Evolutionary conservation across 2,888 invertebrate species (phyloP).

Genomic region (Ennomos quercinarius): DNA sequence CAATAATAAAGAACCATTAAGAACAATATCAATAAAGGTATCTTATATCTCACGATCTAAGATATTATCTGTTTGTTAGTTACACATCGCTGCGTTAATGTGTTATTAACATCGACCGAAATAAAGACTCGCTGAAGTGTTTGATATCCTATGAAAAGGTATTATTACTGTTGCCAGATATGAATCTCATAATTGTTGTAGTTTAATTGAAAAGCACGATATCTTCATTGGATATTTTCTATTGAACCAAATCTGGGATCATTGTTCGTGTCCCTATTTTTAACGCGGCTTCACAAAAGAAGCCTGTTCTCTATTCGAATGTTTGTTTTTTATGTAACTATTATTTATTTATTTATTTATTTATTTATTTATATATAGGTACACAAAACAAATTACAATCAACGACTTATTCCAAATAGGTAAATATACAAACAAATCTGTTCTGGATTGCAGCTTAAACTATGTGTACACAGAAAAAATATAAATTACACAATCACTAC

Average conservation of each 20-base stretch:
- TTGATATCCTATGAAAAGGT: constrained; percentile 26
- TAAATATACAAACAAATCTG: too few species aligned
- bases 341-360: too few species aligned
- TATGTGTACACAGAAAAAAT: too few species aligned
- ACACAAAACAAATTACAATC: too few species aligned
- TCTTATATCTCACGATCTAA: constrained; percentile 46
- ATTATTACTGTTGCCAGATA: constrained; percentile 14
- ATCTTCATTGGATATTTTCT: constrained; percentile 18
- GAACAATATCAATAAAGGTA: constrained; percentile 56
- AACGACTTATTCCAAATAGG: too few species aligned
- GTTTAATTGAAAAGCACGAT: constrained; percentile 26
- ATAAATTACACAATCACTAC: too few species aligned
- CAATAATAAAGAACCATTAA: constrained; percentile 62
- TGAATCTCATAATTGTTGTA: constrained; percentile 15
- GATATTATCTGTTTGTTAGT: constrained; percentile 40
- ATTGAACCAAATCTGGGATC: constrained; percentile 5
- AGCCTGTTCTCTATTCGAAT: too few species aligned
- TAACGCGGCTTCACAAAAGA: too few species aligned
- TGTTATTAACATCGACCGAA: constrained; percentile 30
- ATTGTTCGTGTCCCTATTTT: constrained; percentile 13
- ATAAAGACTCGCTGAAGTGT: constrained; percentile 29
- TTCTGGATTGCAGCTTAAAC: too few species aligned
- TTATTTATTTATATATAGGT: too few species aligned
- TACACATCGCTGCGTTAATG: constrained; percentile 43
- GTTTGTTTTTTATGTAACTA: too few species aligned